Percentiles rank a stretch among this genome's conserved stretches.
These are phyloP conservation scores for Archilochus colubris DNA, from an alignment of 2,113 vertebrate species.

Conservation along the genomic window DNA sequence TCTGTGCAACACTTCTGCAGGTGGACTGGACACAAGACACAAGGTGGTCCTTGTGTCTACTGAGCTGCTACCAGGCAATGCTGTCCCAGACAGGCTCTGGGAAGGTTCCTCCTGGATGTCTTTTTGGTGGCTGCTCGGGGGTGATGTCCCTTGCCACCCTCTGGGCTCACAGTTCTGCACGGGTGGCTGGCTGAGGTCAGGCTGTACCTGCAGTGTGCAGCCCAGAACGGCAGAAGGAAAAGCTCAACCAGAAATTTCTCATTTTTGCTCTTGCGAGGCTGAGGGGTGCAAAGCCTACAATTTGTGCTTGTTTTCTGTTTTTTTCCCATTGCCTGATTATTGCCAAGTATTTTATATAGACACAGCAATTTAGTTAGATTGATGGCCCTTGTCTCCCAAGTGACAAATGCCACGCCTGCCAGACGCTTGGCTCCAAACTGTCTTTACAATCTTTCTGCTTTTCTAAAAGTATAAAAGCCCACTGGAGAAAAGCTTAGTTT, in stretches of 20 bases:
- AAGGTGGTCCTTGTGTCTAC: neutral
- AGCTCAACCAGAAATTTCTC: neutral
- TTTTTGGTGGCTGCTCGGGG: rapidly evolving
- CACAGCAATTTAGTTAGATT: constrained; percentile 54
- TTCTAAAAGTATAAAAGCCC: constrained; percentile 49
- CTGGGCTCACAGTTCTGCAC: rapidly evolving
- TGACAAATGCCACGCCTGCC: constrained; percentile 59
- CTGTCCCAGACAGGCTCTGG: rapidly evolving
- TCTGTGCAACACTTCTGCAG: neutral
- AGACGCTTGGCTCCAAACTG: constrained; percentile 46
- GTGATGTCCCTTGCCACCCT: rapidly evolving
- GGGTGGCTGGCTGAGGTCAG: neutral
- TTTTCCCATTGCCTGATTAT: constrained; percentile 45
- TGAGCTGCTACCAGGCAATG: neutral
- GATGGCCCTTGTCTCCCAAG: constrained; percentile 48
- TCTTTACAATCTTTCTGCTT: constrained; percentile 29
- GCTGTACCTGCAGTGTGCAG: neutral
- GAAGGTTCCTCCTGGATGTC: neutral
- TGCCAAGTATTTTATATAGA: constrained; percentile 62
- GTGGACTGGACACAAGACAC: no score
- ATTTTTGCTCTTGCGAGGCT: neutral
- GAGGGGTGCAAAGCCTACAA: neutral
- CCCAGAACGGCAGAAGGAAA: neutral
- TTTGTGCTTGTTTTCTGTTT: constrained; percentile 38
- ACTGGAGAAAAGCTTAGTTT: constrained; percentile 55